phyloP scores from a whole-genome alignment of 2,113 vertebrate species.

The Chloropsis hardwickii region DNA sequence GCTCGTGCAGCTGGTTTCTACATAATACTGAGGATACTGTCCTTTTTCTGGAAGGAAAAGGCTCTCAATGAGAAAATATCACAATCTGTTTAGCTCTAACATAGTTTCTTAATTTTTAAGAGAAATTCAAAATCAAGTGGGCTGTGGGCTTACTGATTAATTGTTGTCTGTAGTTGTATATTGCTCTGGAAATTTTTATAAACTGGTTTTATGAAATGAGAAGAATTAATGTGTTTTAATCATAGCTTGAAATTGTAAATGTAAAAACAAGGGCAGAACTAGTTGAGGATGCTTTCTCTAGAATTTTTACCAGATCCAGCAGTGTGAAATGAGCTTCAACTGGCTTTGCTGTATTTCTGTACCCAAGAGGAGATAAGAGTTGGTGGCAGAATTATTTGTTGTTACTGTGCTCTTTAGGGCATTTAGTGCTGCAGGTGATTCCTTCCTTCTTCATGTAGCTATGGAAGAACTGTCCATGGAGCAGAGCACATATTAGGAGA shows the following conservation, averaged over 20 bases:
- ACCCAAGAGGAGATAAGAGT: not conserved
- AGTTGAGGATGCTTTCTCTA: not conserved
- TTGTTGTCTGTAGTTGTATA: not conserved
- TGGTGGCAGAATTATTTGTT: not conserved
- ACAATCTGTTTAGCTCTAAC: not conserved
- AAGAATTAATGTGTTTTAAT: not conserved
- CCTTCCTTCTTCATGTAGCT: not conserved
- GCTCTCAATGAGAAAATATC: not conserved
- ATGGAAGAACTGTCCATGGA: not conserved
- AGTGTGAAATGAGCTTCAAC: not conserved
- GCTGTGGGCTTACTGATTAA: not conserved
- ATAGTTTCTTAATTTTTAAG: not conserved
- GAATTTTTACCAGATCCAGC: not conserved
- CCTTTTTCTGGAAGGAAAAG: not conserved
- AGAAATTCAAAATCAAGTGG: not conserved
- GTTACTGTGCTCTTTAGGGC: not conserved
- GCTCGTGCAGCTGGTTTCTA: not conserved
- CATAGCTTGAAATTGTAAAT: not conserved
- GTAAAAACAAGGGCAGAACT: not conserved
- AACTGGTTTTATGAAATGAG: not conserved
- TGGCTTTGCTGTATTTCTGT: not conserved
- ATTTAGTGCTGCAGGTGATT: not conserved
- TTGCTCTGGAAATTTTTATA: not conserved
- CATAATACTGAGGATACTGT: not conserved
- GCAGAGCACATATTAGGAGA: not conserved